Evolutionary conservation across 1,140 invertebrate species (phyloP).

Genomic region (Philotrypesis tridentata): DNA sequence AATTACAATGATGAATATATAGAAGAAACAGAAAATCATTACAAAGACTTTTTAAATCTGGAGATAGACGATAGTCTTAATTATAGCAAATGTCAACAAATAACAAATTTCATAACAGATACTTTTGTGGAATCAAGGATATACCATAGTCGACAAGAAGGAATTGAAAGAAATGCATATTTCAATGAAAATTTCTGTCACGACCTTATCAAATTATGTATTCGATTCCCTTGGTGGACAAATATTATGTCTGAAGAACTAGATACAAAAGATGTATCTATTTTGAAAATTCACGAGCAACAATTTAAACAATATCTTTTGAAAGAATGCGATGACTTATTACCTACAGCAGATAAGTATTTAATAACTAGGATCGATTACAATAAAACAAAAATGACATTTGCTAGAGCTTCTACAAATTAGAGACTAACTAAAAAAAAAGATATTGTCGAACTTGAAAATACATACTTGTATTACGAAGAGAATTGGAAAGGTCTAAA

Average conservation of each 20-base stretch:
- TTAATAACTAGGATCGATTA: not conserved
- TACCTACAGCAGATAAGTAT: too few species aligned
- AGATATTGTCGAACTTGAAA: not conserved
- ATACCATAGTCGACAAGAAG: not conserved
- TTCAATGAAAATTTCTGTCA: not conserved
- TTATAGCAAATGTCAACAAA: not conserved
- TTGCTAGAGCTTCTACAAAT: not conserved
- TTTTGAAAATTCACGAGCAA: not conserved
- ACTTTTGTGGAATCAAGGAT: not conserved
- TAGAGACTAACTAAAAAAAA: not conserved
- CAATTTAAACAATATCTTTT: not conserved
- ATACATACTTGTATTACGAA: not conserved
- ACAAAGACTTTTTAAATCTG: not conserved
- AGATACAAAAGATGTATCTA: not conserved
- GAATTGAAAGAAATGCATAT: not conserved
- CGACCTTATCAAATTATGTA: not conserved
- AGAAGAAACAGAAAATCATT: not conserved
- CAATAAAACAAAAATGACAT: not conserved
- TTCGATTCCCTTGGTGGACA: not conserved
- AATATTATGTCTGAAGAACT: not conserved
- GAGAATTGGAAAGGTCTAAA: not conserved
- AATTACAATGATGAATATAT: not conserved
- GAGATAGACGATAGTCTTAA: not conserved
- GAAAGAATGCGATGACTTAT: not conserved
- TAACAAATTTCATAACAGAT: slow-evolving; percentile 41